phyloP scores from a whole-genome alignment of 2,113 vertebrate species.

The Pao palembangensis region DNA sequence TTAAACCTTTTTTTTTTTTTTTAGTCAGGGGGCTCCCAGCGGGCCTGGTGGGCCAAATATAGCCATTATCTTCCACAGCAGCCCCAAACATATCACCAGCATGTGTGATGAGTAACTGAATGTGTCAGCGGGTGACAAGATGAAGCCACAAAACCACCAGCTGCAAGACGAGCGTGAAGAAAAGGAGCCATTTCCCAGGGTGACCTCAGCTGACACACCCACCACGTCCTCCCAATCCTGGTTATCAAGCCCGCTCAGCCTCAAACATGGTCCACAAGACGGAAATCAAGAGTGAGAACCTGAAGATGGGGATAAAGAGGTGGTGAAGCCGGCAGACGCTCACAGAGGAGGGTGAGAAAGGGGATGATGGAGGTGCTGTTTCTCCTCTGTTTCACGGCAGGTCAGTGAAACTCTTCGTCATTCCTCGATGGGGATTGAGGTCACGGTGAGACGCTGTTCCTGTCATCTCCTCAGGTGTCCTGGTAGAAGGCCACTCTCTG shows the following conservation, averaged over 20 bases:
- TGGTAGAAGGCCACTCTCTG: slow-evolving; percentile 16
- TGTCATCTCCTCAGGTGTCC: slow-evolving; percentile 18
- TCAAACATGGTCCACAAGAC: slow-evolving; percentile 1
- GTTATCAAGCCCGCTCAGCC: slow-evolving; percentile 49
- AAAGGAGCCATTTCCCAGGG: slow-evolving; percentile 11
- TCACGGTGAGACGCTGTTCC: neutral
- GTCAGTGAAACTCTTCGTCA: slow-evolving; percentile 13
- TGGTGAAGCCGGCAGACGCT: slow-evolving; percentile 17
- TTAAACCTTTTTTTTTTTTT: too few species aligned
- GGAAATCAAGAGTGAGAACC: slow-evolving; percentile 23
- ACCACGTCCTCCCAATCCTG: slow-evolving; percentile 10
- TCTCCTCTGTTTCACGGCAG: slow-evolving; percentile 38
- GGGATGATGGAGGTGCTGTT: slow-evolving; percentile 15
- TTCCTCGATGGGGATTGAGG: neutral
- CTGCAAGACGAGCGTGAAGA: slow-evolving; percentile 36
- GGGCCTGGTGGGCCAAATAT: slow-evolving; percentile 54
- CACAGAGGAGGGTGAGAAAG: slow-evolving; percentile 41
- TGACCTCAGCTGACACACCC: slow-evolving; percentile 49
- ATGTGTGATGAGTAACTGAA: slow-evolving; percentile 47
- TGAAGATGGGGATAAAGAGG: slow-evolving; percentile 25
- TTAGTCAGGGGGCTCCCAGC: slow-evolving; percentile 1
- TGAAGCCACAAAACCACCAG: slow-evolving; percentile 48
- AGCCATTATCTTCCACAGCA: slow-evolving; percentile 64
- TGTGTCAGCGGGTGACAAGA: slow-evolving; percentile 49
- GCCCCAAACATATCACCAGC: slow-evolving; percentile 15